These are phyloP conservation scores for Tretioscincus oriximinensis DNA, from an alignment of 2,113 vertebrate genomes.

Conservation along the genomic window DNA sequence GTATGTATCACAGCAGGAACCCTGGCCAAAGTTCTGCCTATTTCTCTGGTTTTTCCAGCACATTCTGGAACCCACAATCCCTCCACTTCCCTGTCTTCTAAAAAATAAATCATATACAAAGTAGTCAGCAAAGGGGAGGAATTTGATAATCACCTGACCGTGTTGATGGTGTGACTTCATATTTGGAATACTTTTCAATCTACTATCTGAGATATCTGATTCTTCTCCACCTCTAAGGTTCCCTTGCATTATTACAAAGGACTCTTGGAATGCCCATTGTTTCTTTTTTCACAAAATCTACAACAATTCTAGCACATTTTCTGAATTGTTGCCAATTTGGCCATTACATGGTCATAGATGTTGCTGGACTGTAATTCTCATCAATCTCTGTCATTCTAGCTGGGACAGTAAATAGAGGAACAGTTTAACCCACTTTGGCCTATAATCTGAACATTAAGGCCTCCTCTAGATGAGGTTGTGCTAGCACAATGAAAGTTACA, in stretches of 20 bases:
- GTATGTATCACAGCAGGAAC: no score
- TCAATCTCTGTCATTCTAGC: background rate
- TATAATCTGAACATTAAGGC: no score
- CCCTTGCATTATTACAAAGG: no score
- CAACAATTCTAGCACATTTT: background rate
- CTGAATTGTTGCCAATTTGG: background rate
- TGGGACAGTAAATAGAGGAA: background rate
- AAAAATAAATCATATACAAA: background rate
- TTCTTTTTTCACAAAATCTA: background rate
- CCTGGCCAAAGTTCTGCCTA: no score
- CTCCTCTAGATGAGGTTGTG: no score
- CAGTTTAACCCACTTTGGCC: background rate
- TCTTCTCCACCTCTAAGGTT: background rate
- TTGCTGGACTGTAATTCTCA: background rate
- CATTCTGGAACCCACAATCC: background rate
- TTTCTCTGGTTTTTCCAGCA: background rate
- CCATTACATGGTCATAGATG: no score
- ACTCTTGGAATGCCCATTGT: no score
- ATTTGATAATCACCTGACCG: background rate
- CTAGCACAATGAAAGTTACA: no score
- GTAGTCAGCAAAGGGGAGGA: background rate
- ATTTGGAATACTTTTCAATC: background rate
- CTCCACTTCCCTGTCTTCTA: background rate
- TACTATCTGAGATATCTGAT: background rate
- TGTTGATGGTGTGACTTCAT: background rate